A percentile compares a stretch with the other conserved stretches of the same genome.
These are phyloP conservation scores for Drosophila dives DNA, from an alignment of 2,888 invertebrate species.

Conservation along the genomic window DNA sequence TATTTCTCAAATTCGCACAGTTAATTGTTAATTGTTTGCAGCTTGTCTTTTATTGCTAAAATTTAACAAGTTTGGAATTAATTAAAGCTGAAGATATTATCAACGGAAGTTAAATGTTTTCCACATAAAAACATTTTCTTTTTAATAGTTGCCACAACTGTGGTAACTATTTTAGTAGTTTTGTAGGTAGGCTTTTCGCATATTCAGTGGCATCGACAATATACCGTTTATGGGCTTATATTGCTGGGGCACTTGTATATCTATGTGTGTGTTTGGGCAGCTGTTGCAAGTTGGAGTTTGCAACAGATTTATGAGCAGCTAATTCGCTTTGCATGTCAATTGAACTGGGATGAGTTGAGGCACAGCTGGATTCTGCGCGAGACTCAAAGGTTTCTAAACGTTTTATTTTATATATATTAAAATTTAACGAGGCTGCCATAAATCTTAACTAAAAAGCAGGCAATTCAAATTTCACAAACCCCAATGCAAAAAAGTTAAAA, in stretches of 20 bases:
- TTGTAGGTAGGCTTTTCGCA: not conserved
- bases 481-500: slow-evolving; percentile 6
- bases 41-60: not conserved
- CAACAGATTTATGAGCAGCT: slow-evolving; percentile 64
- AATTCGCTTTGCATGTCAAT: slow-evolving; percentile 80
- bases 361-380: slow-evolving; percentile 15
- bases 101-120: slow-evolving; percentile 7
- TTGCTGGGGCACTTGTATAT: slow-evolving; percentile 14
- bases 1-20: not conserved
- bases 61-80: not conserved
- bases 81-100: slow-evolving; percentile 6
- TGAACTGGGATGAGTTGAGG: slow-evolving; percentile 27
- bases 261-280: slow-evolving; percentile 1
- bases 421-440: slow-evolving; percentile 84
- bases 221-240: slow-evolving; percentile 16
- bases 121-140: not conserved
- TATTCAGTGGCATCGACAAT: not conserved
- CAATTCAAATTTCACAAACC: slow-evolving; percentile 82
- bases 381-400: slow-evolving; percentile 59
- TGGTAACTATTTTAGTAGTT: not conserved
- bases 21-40: too few relatives aligned
- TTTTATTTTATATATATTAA: slow-evolving; percentile 84
- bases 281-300: not conserved
- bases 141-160: not conserved
- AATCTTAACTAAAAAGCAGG: slow-evolving; percentile 83